These are phyloP conservation scores for Cuculus canorus DNA, from an alignment of 2,797 vertebrate genomes.

Conservation along the genomic window DNA sequence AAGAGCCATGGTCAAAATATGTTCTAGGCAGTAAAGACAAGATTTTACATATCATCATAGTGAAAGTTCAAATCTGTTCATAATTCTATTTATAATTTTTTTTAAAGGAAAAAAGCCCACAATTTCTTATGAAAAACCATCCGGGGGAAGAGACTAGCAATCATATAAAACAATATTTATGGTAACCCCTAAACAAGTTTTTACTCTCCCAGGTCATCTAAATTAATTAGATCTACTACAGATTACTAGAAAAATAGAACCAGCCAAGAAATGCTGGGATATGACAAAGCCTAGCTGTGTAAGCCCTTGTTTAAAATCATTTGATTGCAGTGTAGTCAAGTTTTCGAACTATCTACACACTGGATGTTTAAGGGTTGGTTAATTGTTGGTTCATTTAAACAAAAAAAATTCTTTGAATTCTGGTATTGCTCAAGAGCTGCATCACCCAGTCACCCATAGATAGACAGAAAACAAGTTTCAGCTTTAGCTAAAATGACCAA, in stretches of 20 bases:
- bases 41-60: background rate
- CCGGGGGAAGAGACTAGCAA: background rate
- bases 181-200: background rate
- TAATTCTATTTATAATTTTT: background rate
- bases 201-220: background rate
- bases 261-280: background rate
- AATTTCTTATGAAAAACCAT: background rate
- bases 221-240: background rate
- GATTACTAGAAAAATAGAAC: background rate
- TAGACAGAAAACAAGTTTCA: background rate
- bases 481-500: background rate
- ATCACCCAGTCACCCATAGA: background rate
- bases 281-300: background rate
- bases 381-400: background rate
- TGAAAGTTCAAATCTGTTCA: background rate
- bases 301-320: background rate
- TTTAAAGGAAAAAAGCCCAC: fast-evolving
- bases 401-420: background rate
- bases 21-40: background rate
- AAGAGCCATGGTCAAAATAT: background rate
- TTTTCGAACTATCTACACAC: background rate
- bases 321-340: background rate
- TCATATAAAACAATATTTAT: background rate
- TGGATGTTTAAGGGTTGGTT: background rate
- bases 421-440: background rate